A percentile compares a stretch with the other conserved stretches of the same genome.
These are phyloP conservation scores for Mechanitis messenoides DNA, from an alignment of 2,888 invertebrate genomes.

Conservation along the genomic window DNA sequence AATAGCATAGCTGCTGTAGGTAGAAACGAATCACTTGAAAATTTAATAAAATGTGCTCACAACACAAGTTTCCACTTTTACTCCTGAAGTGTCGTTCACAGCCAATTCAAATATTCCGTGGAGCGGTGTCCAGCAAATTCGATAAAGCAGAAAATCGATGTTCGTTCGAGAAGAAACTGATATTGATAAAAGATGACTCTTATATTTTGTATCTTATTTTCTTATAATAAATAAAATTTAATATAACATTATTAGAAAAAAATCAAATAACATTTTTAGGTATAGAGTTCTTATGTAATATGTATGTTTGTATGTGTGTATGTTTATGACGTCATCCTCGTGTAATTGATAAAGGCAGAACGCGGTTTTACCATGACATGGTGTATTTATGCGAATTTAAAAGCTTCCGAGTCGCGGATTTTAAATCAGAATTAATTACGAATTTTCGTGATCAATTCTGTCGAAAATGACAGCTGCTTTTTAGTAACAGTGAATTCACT, in stretches of 20 bases:
- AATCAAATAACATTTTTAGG: conserved; percentile 6
- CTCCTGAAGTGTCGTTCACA: conserved; percentile 44
- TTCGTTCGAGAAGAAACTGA: conserved; percentile 30
- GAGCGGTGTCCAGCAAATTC: conserved; percentile 41
- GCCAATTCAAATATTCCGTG: conserved; percentile 39
- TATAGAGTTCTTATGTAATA: conserved; percentile 10
- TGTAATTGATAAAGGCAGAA: conserved; percentile 71
- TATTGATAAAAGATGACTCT: conserved; percentile 25
- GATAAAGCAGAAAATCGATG: conserved; percentile 40
- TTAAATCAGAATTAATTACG: conserved; percentile 65
- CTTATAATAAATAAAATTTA: conserved; percentile 6
- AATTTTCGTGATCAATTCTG: conserved; percentile 52
- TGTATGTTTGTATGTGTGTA: conserved; percentile 26
- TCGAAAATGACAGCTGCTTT: conserved; percentile 40
- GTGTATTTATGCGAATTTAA: conserved; percentile 72
- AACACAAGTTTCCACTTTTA: conserved; percentile 45
- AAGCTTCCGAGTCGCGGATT: conserved; percentile 61
- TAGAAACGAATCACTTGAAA: conserved; percentile 37
- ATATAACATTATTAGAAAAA: conserved; percentile 2
- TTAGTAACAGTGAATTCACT: conserved; percentile 22
- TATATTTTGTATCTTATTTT: conserved; percentile 10
- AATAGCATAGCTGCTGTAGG: conserved; percentile 12
- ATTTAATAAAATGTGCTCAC: conserved; percentile 53
- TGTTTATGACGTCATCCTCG: conserved; percentile 51
- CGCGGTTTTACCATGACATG: conserved; percentile 59